phyloP scores from a whole-genome alignment of 2,113 vertebrate genomes.

The Garra rufa region DNA sequence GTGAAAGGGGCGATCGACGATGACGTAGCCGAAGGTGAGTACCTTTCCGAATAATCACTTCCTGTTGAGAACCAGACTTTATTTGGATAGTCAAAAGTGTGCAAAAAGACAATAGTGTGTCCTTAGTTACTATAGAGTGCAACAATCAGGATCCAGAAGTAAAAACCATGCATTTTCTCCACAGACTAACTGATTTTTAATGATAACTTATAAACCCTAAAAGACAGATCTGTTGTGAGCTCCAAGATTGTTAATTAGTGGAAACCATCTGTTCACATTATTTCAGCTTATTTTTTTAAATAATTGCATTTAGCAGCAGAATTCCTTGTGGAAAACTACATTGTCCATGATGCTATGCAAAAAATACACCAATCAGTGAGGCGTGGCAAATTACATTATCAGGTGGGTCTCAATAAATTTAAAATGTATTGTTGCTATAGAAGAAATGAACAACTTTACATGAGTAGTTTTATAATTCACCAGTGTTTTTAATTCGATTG shows the following conservation, averaged over 20 bases:
- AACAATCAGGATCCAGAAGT: no score
- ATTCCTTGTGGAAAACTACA: not conserved
- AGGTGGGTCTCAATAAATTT: not conserved
- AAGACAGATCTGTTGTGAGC: not conserved
- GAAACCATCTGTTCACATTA: no score
- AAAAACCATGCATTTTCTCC: no score
- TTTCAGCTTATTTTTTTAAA: no score
- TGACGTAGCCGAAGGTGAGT: slow-evolving; percentile 95
- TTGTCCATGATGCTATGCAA: not conserved
- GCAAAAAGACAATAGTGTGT: not conserved
- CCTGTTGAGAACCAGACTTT: not conserved
- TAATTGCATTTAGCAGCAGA: no score
- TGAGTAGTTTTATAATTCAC: no score
- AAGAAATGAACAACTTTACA: not conserved
- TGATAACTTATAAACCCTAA: no score
- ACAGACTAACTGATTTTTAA: no score
- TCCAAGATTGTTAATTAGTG: no score
- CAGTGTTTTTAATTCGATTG: no score
- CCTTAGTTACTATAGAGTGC: not conserved
- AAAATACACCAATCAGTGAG: not conserved
- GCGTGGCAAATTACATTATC: not conserved
- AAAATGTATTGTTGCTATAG: not conserved
- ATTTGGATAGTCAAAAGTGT: not conserved
- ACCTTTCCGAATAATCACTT: not conserved
- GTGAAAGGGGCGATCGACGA: slow-evolving; percentile 99